These are phyloP conservation scores for Indicator maculatus DNA, from an alignment of 2,113 vertebrate genomes.

Conservation along the genomic window DNA sequence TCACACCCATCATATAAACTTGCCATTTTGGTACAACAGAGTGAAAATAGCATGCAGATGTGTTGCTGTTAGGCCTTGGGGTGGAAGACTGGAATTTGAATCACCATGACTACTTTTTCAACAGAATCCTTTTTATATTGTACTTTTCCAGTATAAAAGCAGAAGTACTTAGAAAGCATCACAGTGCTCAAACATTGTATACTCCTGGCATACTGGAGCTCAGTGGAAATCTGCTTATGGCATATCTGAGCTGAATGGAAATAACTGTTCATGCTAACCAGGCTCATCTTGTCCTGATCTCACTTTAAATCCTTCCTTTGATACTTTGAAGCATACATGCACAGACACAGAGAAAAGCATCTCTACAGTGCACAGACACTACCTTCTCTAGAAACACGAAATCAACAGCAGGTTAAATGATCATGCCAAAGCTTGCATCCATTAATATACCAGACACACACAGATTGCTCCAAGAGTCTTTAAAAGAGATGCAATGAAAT, in stretches of 20 bases:
- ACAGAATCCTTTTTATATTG: background rate
- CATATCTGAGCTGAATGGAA: background rate
- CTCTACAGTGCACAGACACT: background rate
- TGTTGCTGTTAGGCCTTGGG: background rate
- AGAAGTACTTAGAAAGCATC: background rate
- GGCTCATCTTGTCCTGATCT: background rate
- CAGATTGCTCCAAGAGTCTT: conserved; percentile 54
- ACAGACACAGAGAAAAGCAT: background rate
- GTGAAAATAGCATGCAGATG: background rate
- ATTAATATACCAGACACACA: conserved; percentile 71
- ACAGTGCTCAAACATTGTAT: background rate
- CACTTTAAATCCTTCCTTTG: background rate
- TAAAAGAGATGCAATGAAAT: background rate
- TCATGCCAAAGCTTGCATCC: conserved; percentile 45
- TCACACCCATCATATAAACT: background rate
- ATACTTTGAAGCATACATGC: background rate
- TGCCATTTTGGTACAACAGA: background rate
- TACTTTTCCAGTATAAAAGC: background rate
- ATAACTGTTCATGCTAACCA: fast-evolving
- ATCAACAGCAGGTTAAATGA: conserved; percentile 31
- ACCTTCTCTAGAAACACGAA: background rate
- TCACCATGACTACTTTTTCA: background rate
- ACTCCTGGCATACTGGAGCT: background rate
- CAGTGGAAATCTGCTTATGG: background rate
- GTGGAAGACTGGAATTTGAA: background rate